Conservation (phyloP, 2,113 vertebrate species). For the Puffinus mauretanicus region DNA sequence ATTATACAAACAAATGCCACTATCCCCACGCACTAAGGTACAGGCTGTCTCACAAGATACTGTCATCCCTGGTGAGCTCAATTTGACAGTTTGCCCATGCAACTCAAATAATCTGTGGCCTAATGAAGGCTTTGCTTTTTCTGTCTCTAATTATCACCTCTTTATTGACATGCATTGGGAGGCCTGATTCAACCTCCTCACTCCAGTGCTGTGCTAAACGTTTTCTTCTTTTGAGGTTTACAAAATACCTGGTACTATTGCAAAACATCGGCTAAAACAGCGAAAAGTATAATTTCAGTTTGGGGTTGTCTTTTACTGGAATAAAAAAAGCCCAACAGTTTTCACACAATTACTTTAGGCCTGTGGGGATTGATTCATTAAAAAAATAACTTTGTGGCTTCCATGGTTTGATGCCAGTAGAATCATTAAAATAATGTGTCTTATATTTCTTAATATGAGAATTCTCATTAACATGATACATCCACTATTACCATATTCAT, state of each 20-base stretch:
- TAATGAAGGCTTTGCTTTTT: constrained; percentile 25
- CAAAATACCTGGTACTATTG: background rate
- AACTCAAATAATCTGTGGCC: background rate
- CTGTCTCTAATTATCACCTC: constrained; percentile 24
- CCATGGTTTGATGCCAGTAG: constrained; percentile 60
- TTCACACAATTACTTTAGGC: constrained; percentile 54
- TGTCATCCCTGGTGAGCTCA: background rate
- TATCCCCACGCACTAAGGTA: background rate
- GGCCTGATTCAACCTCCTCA: background rate
- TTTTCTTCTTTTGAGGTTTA: background rate
- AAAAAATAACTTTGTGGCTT: constrained; percentile 57
- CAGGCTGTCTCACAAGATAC: background rate
- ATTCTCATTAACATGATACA: constrained; percentile 62
- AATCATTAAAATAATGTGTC: constrained; percentile 67
- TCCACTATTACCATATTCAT: constrained; percentile 59
- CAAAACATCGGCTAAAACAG: background rate
- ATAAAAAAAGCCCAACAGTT: background rate
- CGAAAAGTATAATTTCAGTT: constrained; percentile 35
- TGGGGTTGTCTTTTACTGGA: constrained; percentile 7
- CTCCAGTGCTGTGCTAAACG: background rate
- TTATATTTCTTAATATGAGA: constrained; percentile 63
- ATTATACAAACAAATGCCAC: background rate
- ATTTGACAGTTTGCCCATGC: background rate
- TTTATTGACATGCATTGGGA: constrained; percentile 18
- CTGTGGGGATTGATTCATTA: constrained; percentile 60